Conservation (phyloP, 2,888 invertebrate species). For the Pharmacophagus antenor region DNA sequence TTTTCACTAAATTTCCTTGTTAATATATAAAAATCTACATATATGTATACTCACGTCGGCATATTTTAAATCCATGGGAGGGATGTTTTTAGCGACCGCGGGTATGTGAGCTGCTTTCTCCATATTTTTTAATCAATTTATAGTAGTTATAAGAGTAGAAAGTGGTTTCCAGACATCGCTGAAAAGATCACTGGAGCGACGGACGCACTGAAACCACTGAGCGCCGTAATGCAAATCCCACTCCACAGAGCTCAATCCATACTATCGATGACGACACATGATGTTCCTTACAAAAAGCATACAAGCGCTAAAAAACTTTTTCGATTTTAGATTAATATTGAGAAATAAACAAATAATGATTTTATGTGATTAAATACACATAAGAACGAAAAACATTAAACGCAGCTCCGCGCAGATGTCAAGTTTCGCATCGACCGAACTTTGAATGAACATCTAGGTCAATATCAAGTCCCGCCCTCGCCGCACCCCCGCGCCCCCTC, state of each 20-base stretch:
- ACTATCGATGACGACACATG: slow-evolving; percentile 30
- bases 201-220: slow-evolving; percentile 45
- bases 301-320: slow-evolving; percentile 8
- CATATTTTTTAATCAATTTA: slow-evolving; percentile 30
- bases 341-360: slow-evolving; percentile 50
- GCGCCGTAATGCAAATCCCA: slow-evolving; percentile 57
- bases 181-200: slow-evolving; percentile 44
- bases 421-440: slow-evolving; percentile 81
- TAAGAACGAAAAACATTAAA: slow-evolving; percentile 69
- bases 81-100: slow-evolving; percentile 53
- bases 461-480: slow-evolving; percentile 74
- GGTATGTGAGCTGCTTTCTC: slow-evolving; percentile 51
- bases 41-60: slow-evolving; percentile 62
- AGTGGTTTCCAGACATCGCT: slow-evolving; percentile 47
- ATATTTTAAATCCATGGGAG: slow-evolving; percentile 59
- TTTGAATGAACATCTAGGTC: slow-evolving; percentile 81
- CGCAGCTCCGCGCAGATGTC: slow-evolving; percentile 80
- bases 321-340: slow-evolving; percentile 32
- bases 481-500: slow-evolving; percentile 42
- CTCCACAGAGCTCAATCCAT: slow-evolving; percentile 35
- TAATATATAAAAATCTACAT: neutral
- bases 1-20: neutral
- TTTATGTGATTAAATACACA: slow-evolving; percentile 53
- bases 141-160: slow-evolving; percentile 47
- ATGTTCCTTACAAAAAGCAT: slow-evolving; percentile 26